phyloP scores from a whole-genome alignment of 2,797 vertebrate genomes.

The Natrix natrix region DNA sequence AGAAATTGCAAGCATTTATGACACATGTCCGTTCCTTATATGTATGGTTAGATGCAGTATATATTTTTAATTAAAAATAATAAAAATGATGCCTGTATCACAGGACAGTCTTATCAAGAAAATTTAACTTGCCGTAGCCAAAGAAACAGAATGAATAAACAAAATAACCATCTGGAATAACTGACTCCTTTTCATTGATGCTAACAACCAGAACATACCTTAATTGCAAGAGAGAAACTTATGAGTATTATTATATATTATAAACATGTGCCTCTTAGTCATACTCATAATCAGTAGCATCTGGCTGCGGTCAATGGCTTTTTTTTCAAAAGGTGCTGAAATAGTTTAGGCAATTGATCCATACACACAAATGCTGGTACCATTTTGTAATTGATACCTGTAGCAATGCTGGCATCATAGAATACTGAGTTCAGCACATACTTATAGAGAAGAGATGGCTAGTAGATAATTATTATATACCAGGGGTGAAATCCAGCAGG shows the following conservation, averaged over 20 bases:
- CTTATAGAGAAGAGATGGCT: neutral
- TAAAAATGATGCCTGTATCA: neutral
- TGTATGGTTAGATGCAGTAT: neutral
- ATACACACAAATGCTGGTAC: neutral
- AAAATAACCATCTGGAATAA: neutral
- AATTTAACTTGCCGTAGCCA: neutral
- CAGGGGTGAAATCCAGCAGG: neutral
- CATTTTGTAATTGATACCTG: neutral
- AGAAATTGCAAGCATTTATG: neutral
- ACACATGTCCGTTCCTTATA: neutral
- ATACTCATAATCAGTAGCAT: neutral
- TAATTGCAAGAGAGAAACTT: neutral
- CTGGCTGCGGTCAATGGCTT: neutral
- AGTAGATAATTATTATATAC: neutral
- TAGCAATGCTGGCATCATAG: neutral
- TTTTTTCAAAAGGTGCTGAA: neutral
- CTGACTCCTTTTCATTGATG: neutral
- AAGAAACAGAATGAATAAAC: neutral
- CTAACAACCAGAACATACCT: neutral
- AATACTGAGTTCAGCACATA: neutral
- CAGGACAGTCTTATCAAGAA: neutral
- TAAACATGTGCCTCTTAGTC: constrained; percentile 1
- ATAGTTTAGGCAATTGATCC: neutral
- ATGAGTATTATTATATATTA: neutral
- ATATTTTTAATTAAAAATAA: neutral